phyloP scores from a whole-genome alignment of 2,888 invertebrate genomes.

The Petrolisthes manimaculis region DNA sequence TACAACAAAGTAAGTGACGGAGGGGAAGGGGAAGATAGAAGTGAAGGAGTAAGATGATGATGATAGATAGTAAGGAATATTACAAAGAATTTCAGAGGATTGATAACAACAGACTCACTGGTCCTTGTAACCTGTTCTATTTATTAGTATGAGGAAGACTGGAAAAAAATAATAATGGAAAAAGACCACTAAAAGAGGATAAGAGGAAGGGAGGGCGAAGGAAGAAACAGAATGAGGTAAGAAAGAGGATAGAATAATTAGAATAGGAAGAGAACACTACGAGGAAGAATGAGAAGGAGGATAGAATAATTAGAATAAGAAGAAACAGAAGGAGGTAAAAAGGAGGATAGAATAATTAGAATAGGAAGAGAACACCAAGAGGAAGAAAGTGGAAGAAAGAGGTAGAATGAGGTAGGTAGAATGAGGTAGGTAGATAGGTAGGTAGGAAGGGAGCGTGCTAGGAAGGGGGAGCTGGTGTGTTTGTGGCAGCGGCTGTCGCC shows the following conservation, averaged over 20 bases:
- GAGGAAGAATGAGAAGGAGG: not conserved
- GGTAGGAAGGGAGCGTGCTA: not conserved
- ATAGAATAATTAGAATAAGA: not conserved
- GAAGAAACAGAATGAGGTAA: not conserved
- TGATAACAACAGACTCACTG: too few species aligned
- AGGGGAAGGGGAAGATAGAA: too few species aligned
- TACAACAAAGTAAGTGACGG: too few species aligned
- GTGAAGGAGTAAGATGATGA: too few species aligned
- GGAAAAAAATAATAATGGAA: not conserved
- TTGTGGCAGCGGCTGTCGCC: conserved; percentile 58
- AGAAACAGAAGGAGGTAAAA: not conserved
- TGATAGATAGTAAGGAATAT: too few species aligned
- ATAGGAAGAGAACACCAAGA: not conserved
- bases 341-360: not conserved
- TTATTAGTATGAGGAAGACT: not conserved
- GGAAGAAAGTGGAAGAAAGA: too few species aligned
- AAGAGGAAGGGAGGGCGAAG: not conserved
- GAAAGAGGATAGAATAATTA: not conserved
- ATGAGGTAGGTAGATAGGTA: too few species aligned
- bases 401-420: too few species aligned
- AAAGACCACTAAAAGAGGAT: not conserved
- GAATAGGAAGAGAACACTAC: not conserved
- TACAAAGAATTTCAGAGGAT: too few species aligned
- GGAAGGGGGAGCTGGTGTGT: conserved; percentile 21
- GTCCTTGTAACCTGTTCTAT: too few species aligned